A percentile compares a stretch with the other conserved stretches of the same genome.
These are phyloP conservation scores for Sardinella longiceps DNA, from an alignment of 2,797 vertebrate species.

Conservation along the genomic window DNA sequence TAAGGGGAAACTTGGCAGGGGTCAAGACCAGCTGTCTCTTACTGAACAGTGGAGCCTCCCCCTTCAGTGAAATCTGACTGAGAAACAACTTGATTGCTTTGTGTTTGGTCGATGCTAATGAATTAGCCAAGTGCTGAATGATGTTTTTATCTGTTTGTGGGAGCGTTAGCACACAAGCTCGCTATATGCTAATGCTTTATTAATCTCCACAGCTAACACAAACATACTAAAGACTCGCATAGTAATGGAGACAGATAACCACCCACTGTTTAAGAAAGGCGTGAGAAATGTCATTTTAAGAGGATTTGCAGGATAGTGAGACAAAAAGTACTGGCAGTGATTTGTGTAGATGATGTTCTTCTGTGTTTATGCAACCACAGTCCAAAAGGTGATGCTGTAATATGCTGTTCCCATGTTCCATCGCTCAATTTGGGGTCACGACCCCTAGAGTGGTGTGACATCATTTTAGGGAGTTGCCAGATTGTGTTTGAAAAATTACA, in stretches of 20 bases:
- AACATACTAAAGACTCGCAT: not conserved
- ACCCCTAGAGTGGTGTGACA: too few species aligned
- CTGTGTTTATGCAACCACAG: not conserved
- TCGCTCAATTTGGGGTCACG: too few species aligned
- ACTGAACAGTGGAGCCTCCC: not conserved
- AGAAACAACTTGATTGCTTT: not conserved
- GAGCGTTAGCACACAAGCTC: not conserved
- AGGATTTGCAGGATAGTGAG: not conserved
- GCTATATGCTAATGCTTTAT: not conserved
- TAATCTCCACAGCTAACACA: not conserved
- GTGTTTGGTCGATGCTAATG: not conserved
- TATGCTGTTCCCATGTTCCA: too few species aligned
- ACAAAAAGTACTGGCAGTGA: not conserved
- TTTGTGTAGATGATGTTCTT: not conserved
- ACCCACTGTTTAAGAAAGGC: not conserved
- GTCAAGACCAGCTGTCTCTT: not conserved
- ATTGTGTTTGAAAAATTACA: too few species aligned
- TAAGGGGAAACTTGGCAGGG: conserved; percentile 4
- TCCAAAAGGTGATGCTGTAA: not conserved
- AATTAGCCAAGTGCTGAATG: not conserved
- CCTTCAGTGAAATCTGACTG: not conserved
- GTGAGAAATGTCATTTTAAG: not conserved
- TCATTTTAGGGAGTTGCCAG: too few species aligned
- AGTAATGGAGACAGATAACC: not conserved
- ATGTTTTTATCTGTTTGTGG: not conserved